Base-by-base conservation (phyloP, 2,113 vertebrate species). In the Solea senegalensis region DNA sequence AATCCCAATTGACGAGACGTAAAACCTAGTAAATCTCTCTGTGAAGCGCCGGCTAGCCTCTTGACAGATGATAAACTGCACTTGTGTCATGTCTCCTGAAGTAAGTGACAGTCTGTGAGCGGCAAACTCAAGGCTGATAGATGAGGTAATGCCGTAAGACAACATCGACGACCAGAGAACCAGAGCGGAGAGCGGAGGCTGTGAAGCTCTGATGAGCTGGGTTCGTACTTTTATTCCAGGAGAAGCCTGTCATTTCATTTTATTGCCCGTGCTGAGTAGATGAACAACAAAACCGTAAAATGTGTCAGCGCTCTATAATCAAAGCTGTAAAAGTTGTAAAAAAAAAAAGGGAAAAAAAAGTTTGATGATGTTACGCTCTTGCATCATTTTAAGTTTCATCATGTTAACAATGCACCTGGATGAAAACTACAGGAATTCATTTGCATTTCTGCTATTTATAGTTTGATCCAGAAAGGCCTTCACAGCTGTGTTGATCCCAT, bases 21-120 rank as follows among this genome's bases (percentile, higher is more conserved):
- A 26, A 61, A 72, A 69, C 56, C 59, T 12, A 43, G 70, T 80
- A 76, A 84, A 84, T 82, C 76, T 84, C 65, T 1, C 0, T 6
- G 34, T 74, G 76, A 71, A 66, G 58, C 34, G 2, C 49, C 62
- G 58, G 71, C 71, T 13, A 4, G 70, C 54, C 49, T 67, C 59
- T 44, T 54, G 76, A 81, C 51, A 57, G 16, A 69, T 80, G 75
- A 86, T 82, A 45, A 82, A 80, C 63, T 78, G 71, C 69, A 66
- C 68, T 55, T 21, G 34, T 81, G 83, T 83, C 55, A 66, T 28
- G 80, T 81, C 86, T 85, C 44, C 74, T 71, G 62, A 69, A 80
- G 46, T 59, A 69, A 69, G 60, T 61, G 76, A 54, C 56, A 15
- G 82, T 67, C 69, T 81, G 55, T 3, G 16, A 69, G 54, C 58